Evolutionary conservation across 2,113 vertebrate species (phyloP).

Genomic region (Bolborhynchus lineola): DNA sequence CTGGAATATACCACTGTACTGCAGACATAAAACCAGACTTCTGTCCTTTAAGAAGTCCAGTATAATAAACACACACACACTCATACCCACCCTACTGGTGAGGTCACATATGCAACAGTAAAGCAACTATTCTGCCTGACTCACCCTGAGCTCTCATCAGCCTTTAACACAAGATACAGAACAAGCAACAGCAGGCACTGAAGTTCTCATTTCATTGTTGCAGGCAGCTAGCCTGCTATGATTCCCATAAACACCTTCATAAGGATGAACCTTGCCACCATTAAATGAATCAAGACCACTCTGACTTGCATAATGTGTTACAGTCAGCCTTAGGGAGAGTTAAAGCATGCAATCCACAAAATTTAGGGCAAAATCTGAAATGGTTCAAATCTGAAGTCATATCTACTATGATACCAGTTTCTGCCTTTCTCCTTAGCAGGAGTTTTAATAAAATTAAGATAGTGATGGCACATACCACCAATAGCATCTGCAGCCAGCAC

Average conservation of each 20-base stretch:
- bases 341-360: neutral
- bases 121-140: neutral
- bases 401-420: neutral
- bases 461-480: fast-evolving
- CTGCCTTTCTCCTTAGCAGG: neutral
- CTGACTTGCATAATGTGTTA: fast-evolving
- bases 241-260: neutral
- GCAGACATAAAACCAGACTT: neutral
- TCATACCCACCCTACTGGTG: neutral
- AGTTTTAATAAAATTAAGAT: neutral
- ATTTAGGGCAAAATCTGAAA: neutral
- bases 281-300: neutral
- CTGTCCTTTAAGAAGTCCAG: neutral
- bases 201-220: neutral
- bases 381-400: neutral
- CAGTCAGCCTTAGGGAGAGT: neutral
- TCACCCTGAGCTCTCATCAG: neutral
- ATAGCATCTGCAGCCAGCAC: neutral
- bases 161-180: neutral
- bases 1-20: fast-evolving
- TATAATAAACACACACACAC: fast-evolving
- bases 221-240: neutral
- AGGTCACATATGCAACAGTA: neutral
- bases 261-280: neutral
- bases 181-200: fast-evolving